These are phyloP conservation scores for Elephantulus edwardii DNA, from an alignment of 2,113 vertebrate genomes.

Conservation along the genomic window DNA sequence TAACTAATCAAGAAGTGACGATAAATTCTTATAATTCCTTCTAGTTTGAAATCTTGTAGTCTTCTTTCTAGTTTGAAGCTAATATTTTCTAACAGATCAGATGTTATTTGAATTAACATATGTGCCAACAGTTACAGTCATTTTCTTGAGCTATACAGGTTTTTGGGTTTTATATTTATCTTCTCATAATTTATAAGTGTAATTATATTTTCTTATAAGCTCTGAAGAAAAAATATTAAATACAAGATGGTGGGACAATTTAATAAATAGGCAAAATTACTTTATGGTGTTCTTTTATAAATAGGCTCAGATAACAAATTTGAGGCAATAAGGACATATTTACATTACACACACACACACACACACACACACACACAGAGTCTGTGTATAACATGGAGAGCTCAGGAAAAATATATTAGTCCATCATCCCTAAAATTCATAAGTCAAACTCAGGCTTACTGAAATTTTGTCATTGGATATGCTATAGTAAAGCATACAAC, in stretches of 20 bases:
- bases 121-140: neutral
- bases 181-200: slow-evolving; percentile 36
- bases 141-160: neutral
- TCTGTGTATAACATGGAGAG: too few relatives aligned
- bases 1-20: slow-evolving; percentile 7
- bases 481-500: too few relatives aligned
- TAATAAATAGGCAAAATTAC: slow-evolving; percentile 22
- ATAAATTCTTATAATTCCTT: neutral
- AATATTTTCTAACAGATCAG: neutral
- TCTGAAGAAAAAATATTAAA: slow-evolving; percentile 39
- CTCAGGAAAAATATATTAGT: too few relatives aligned
- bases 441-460: too few relatives aligned
- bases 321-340: too few relatives aligned
- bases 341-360: too few relatives aligned
- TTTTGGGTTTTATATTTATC: neutral
- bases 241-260: neutral
- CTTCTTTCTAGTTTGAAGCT: neutral
- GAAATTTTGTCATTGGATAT: too few relatives aligned
- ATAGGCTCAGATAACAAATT: too few relatives aligned
- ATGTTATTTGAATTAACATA: slow-evolving; percentile 26
- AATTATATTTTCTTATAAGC: slow-evolving; percentile 38
- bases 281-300: slow-evolving; percentile 3
- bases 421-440: too few relatives aligned
- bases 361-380: too few relatives aligned
- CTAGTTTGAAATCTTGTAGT: too few relatives aligned